Evolutionary conservation across 2,797 vertebrate genomes (phyloP).

Genomic region (Chaunax sp.): DNA sequence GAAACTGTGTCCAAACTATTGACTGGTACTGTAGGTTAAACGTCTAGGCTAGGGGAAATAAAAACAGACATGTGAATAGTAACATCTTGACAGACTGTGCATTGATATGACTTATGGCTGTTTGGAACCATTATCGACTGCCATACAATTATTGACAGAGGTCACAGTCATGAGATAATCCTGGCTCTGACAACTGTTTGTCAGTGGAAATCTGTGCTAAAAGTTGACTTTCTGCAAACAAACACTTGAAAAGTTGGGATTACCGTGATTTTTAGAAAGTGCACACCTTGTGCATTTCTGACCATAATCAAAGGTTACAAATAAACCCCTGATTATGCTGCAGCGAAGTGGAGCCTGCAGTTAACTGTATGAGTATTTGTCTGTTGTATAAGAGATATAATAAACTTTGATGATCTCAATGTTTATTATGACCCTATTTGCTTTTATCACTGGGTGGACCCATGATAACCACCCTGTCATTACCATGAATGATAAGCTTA

Average conservation of each 20-base stretch:
- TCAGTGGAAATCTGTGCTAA: slow-evolving; percentile 28
- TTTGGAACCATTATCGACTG: not conserved
- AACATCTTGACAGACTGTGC: not conserved
- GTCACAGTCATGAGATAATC: slow-evolving; percentile 37
- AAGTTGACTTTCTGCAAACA: slow-evolving; percentile 33
- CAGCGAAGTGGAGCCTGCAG: slow-evolving; percentile 55
- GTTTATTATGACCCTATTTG: slow-evolving; percentile 66
- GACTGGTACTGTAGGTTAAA: too few species aligned
- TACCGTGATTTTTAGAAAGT: slow-evolving; percentile 41
- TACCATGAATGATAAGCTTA: slow-evolving; percentile 50
- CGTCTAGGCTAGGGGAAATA: too few species aligned
- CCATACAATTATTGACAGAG: slow-evolving; percentile 12
- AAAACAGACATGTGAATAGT: not conserved
- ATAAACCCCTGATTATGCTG: slow-evolving; percentile 66
- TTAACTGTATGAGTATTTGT: slow-evolving; percentile 67
- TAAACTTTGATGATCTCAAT: slow-evolving; percentile 57
- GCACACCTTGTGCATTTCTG: slow-evolving; percentile 47
- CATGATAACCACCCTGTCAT: slow-evolving; percentile 51
- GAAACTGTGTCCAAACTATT: too few species aligned
- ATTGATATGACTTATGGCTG: not conserved
- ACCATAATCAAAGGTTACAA: slow-evolving; percentile 61
- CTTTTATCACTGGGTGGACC: slow-evolving; percentile 70
- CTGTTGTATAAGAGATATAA: slow-evolving; percentile 70
- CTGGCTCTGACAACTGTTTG: slow-evolving; percentile 19
- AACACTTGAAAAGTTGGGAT: slow-evolving; percentile 30